These are phyloP conservation scores for Brachyptera risi DNA, from an alignment of 2,888 invertebrate genomes.

Conservation along the genomic window DNA sequence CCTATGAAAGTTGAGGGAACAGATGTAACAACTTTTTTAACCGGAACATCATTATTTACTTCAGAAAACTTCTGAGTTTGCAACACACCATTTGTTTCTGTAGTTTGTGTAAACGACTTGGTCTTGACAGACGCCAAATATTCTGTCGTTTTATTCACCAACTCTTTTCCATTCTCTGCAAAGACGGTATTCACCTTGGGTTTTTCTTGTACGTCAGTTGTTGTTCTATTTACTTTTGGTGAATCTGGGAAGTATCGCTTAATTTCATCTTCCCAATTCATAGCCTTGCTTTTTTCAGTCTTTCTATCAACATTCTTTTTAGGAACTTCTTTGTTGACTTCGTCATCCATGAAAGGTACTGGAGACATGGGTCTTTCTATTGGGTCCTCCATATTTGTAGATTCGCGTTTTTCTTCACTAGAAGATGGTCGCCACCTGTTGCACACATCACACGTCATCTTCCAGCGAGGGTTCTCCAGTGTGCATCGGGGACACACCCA, in stretches of 20 bases:
- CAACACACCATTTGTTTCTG: too few species aligned
- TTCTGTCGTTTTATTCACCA: background rate
- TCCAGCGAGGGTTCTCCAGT: conserved; percentile 55
- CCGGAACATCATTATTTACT: background rate
- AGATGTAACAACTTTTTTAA: background rate
- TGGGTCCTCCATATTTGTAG: conserved; percentile 5
- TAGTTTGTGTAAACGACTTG: conserved; percentile 1
- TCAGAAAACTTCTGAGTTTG: too few species aligned
- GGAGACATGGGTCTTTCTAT: conserved; percentile 16
- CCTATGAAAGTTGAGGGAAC: conserved; percentile 31
- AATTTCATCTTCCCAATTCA: conserved; percentile 38
- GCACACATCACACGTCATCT: conserved; percentile 60
- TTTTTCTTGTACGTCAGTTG: background rate
- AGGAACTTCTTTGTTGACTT: conserved; percentile 13
- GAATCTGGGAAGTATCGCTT: conserved; percentile 37
- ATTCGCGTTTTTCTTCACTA: background rate
- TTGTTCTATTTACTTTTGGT: background rate
- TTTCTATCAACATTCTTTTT: too few species aligned
- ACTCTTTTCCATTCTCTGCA: background rate
- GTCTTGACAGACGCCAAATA: background rate
- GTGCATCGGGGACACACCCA: conserved; percentile 62
- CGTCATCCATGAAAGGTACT: conserved; percentile 11
- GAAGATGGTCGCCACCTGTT: conserved; percentile 49
- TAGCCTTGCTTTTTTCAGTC: conserved; percentile 7
- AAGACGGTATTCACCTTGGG: background rate